Conservation (phyloP, 1,140 invertebrate species). For the Macrobrachium rosenbergii region DNA sequence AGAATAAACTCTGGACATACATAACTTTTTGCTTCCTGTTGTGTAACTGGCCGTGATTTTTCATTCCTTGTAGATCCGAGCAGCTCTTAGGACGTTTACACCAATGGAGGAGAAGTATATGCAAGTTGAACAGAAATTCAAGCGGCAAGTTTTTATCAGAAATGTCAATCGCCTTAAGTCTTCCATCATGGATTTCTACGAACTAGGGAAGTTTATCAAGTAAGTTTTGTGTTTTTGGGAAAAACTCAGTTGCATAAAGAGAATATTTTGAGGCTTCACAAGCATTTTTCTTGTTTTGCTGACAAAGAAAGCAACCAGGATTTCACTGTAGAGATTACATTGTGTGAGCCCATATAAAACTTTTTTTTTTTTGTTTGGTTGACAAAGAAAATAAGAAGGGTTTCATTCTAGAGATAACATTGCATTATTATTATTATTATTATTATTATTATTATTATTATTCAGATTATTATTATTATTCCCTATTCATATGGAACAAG, state of each 20-base stretch:
- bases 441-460: no score
- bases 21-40: no score
- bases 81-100: slow-evolving; percentile 91
- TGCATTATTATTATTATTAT: no score
- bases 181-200: slow-evolving; percentile 89
- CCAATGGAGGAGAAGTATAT: slow-evolving; percentile 97
- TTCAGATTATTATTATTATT: no score
- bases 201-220: slow-evolving; percentile 92
- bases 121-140: slow-evolving; percentile 95
- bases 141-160: slow-evolving; percentile 90
- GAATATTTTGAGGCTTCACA: not conserved
- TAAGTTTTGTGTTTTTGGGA: slow-evolving; percentile 73
- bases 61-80: slow-evolving; percentile 78
- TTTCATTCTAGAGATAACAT: no score
- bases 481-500: no score
- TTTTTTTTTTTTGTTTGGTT: no score
- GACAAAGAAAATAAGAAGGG: no score
- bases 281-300: not conserved
- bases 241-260: not conserved
- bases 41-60: not conserved
- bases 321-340: no score
- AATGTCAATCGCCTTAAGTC: slow-evolving; percentile 95
- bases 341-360: no score
- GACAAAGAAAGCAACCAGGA: no score
- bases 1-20: no score